Evolutionary conservation across 2,113 vertebrate species (phyloP).

Genomic region (Zosterops pallidus): DNA sequence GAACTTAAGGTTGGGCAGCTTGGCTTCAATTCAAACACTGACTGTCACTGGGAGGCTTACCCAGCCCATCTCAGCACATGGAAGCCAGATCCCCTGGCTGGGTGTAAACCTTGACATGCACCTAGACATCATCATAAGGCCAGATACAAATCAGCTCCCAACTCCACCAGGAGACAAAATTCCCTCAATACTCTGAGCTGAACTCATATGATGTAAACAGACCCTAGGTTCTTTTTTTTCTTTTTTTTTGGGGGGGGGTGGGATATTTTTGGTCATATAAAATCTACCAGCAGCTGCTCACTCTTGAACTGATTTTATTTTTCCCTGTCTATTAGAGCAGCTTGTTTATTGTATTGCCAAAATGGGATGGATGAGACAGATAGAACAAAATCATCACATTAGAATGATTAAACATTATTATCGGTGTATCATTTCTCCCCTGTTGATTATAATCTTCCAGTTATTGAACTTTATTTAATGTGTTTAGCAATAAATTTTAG

Average conservation of each 20-base stretch:
- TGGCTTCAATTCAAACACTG: not conserved
- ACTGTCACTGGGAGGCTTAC: not conserved
- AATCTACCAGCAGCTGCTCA: slow-evolving; percentile 18
- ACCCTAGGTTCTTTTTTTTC: not conserved
- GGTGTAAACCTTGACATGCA: accelerated
- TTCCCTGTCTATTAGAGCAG: not conserved
- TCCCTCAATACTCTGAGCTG: not conserved
- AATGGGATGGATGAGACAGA: slow-evolving; percentile 28
- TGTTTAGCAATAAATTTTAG: slow-evolving; percentile 30
- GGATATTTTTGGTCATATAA: not conserved
- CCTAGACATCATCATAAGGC: accelerated
- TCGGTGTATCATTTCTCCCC: slow-evolving; percentile 38
- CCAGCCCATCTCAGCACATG: not conserved
- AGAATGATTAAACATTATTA: slow-evolving; percentile 35
- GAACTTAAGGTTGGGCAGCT: not conserved
- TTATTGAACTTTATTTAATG: slow-evolving; percentile 31
- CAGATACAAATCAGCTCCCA: not conserved
- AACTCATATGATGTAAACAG: not conserved
- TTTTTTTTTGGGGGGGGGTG: no score
- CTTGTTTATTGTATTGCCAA: slow-evolving; percentile 42
- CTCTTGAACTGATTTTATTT: slow-evolving; percentile 45
- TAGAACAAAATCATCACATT: slow-evolving; percentile 30
- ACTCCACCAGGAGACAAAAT: not conserved
- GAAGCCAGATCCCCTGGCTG: not conserved
- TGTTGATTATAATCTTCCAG: slow-evolving; percentile 46